Evolutionary conservation across 2,888 invertebrate genomes (phyloP).

Genomic region (Phorcus lineatus): DNA sequence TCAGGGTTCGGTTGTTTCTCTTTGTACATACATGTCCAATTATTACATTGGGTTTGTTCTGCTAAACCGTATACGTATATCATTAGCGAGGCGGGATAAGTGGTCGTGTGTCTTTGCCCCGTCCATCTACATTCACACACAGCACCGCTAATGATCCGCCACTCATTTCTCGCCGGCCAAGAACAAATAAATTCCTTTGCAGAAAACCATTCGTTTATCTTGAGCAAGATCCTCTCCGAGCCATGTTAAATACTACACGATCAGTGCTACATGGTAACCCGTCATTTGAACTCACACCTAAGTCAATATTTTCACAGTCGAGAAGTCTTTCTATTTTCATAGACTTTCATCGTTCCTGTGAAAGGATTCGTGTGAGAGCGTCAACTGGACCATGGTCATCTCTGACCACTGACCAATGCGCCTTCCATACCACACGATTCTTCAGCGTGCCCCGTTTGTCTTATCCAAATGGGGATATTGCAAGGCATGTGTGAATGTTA

Average conservation of each 20-base stretch:
- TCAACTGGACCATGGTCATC: too few relatives aligned
- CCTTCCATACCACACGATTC: too few relatives aligned
- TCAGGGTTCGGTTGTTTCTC: too few relatives aligned
- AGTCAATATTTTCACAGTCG: slow-evolving; percentile 10
- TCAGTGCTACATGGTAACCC: neutral
- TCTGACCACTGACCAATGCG: too few relatives aligned
- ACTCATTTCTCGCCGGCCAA: neutral
- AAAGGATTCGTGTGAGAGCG: too few relatives aligned
- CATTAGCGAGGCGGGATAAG: neutral
- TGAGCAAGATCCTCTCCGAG: neutral
- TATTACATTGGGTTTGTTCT: slow-evolving; percentile 27
- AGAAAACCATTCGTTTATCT: slow-evolving; percentile 28
- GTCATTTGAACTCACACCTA: neutral
- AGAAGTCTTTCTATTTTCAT: slow-evolving; percentile 5
- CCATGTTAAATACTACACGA: slow-evolving; percentile 7
- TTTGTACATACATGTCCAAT: slow-evolving; percentile 14
- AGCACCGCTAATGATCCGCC: slow-evolving; percentile 11
- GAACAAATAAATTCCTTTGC: slow-evolving; percentile 29
- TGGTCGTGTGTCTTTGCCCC: slow-evolving; percentile 2
- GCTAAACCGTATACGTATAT: slow-evolving; percentile 17
- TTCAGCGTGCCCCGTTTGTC: neutral
- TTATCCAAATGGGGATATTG: neutral
- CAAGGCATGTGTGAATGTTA: neutral
- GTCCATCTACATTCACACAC: neutral
- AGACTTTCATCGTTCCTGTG: too few relatives aligned